Base-by-base conservation (phyloP, 2,888 invertebrate species). In the Blera fallax region DNA sequence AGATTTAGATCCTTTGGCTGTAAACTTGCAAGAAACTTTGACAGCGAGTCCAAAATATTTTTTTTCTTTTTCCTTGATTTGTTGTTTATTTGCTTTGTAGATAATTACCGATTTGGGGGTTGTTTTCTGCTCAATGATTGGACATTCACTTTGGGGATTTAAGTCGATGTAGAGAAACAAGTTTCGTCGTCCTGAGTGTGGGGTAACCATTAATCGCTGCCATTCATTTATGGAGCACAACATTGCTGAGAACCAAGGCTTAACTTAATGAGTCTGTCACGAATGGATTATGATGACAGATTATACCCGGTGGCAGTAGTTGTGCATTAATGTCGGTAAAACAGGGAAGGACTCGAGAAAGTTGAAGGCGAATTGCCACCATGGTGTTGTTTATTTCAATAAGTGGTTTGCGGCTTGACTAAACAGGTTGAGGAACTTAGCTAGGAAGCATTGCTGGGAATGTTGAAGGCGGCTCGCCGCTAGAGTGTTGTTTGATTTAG, bases 61-160 rank as follows among this genome's bases (percentile, higher is more conserved):
- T 27, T 56, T 8, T 37, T 37, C 43, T 45, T 32, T 14, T 24
- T 64, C n/a, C n/a, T n/a, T n/a, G n/a, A n/a, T n/a, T n/a, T n/a
- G n/a, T n/a, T n/a, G n/a, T n/a, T n/a, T n/a, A n/a, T n/a, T n/a
- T n/a, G n/a, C n/a, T n/a, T 16, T 32, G 14, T 11, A 43, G 60
- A 74, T 84, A 79, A 79, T 79, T 74, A 54, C 48, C 27, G 74
- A 62, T 73, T 80, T 69, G 70, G 84, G 84, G 84, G 64, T 84
- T 74, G 80, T 64, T 80, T 76, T 64, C 4, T 73, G 73, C 45
- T 69, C 81, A 62, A 32, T 76, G 58, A 65, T 67, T 73, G 69
- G 73, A 80, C 84, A 84, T 84, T 84, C 80, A 84, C 84, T 80
- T 80, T 65, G 77, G 70, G 65, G 62, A 64, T 70, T 82, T n/a